phyloP scores from a whole-genome alignment of 2,797 vertebrate genomes.

The Dendrocincla tyrannina region DNA sequence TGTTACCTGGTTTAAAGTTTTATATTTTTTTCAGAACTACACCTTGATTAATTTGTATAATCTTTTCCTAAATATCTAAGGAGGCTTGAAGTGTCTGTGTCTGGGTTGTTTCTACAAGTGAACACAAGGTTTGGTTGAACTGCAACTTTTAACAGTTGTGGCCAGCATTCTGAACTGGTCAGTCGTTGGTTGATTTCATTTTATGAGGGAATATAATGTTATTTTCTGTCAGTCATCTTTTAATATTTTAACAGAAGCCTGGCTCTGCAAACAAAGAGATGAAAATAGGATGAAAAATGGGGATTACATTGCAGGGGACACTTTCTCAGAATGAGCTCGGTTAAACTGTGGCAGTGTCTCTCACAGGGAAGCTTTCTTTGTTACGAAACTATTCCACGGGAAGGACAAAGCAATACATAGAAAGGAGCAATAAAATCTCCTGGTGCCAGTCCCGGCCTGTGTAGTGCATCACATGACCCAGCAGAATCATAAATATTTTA shows the following conservation, averaged over 20 bases:
- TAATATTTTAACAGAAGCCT: not conserved
- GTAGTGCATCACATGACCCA: not conserved
- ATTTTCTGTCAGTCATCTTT: not conserved
- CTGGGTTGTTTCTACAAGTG: not conserved
- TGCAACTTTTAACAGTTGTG: not conserved
- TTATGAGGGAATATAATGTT: not conserved
- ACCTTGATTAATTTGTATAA: not conserved
- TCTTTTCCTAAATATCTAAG: not conserved
- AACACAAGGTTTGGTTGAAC: not conserved
- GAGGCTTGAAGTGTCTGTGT: not conserved
- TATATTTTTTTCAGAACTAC: not conserved
- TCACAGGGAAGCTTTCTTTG: not conserved
- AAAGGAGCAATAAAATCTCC: not conserved
- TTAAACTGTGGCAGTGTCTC: not conserved
- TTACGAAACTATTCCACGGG: not conserved
- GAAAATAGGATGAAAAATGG: not conserved
- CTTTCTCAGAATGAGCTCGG: not conserved
- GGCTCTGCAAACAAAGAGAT: not conserved
- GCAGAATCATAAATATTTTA: conserved; percentile 3
- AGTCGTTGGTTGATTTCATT: not conserved
- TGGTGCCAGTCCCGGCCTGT: not conserved
- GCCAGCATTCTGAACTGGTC: not conserved
- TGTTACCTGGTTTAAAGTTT: not conserved
- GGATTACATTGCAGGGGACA: not conserved
- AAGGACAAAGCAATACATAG: not conserved